Evolutionary conservation across 2,888 invertebrate genomes (phyloP).

Genomic region (Eledona agricola): DNA sequence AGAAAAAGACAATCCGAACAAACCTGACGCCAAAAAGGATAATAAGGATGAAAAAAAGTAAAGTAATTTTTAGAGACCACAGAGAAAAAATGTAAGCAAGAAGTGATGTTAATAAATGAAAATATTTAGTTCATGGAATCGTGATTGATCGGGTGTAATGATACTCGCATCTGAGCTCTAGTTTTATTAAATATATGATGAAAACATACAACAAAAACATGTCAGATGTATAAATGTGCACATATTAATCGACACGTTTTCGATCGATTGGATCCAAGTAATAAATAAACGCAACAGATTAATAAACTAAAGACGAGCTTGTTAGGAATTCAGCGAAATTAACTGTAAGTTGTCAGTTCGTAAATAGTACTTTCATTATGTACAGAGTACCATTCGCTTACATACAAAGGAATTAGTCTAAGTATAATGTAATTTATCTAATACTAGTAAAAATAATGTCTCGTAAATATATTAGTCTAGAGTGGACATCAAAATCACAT

Average conservation of each 20-base stretch:
- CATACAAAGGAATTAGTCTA: constrained; percentile 38
- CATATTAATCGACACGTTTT: constrained; percentile 29
- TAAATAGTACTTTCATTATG: constrained; percentile 40
- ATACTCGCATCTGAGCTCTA: constrained; percentile 43
- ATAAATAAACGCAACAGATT: constrained; percentile 20
- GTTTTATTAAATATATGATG: constrained; percentile 51
- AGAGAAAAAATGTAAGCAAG: no score
- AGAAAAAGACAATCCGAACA: neutral
- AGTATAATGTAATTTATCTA: constrained; percentile 34
- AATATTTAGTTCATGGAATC: no score
- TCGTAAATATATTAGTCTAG: constrained; percentile 38
- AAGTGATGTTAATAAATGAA: no score
- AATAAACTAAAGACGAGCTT: constrained; percentile 16
- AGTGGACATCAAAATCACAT: constrained; percentile 58
- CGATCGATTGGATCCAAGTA: constrained; percentile 3
- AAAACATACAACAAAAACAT: constrained; percentile 52
- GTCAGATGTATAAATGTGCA: constrained; percentile 46
- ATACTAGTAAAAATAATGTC: constrained; percentile 38
- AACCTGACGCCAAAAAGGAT: neutral
- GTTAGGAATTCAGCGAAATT: constrained; percentile 24
- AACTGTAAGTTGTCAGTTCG: constrained; percentile 32
- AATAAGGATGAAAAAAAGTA: neutral
- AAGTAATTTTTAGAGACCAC: no score
- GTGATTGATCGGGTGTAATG: no score
- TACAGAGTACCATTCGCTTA: constrained; percentile 43